Evolutionary conservation across 2,113 vertebrate genomes (phyloP), one percentile per base, ranked within the genome.

Genomic region (Psophia crepitans): DNA sequence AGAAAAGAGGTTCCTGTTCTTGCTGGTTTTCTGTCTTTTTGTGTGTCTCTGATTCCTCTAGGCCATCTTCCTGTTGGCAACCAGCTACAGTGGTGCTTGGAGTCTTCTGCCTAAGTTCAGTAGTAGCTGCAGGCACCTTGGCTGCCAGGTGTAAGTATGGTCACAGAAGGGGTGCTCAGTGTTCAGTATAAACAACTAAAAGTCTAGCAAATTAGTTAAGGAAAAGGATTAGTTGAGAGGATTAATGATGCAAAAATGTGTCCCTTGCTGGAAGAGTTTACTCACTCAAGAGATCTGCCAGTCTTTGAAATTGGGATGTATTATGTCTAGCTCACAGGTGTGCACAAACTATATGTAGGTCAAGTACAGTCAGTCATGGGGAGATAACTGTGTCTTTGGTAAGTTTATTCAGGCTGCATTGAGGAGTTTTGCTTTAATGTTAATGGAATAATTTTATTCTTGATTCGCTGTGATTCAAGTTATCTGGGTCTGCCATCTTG

Each of bases 91-190:
- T 79, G 63, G 54, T 6, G 2, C 81, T 97, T 17, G 96, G 76
- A 14, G 48, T 96, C 78, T 48, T 97, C 44, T 97, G 95, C 69
- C 37, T 96, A 51, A 95, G 63, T 69, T 94, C 95, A 41, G 46
- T 96, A 78, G 90, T 88, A 69, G 71, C 83, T 15, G 32, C 86
- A 30, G 51, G 85, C n/a, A 32, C 92, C 33, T 58, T 97, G 83
- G 33, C 48, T 51, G 30, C 57, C 33, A 95, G 74, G 41, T 20
- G 97, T 98, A 97, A 96, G 96, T 96, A 68, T 35, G 54, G 48
- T 66, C 44, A 27, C 17, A 57, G 32, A 41, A 61, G 32, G 12
- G 39, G 18, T n/a, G 44, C 23, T 69, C 32, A 46, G 24, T 56
- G 23, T 26, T 87, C n/a, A 30, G 28, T 56, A 71, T 8, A 16